These are phyloP conservation scores for Alviniconcha marisindica DNA, from an alignment of 1,140 invertebrate genomes.

Conservation along the genomic window DNA sequence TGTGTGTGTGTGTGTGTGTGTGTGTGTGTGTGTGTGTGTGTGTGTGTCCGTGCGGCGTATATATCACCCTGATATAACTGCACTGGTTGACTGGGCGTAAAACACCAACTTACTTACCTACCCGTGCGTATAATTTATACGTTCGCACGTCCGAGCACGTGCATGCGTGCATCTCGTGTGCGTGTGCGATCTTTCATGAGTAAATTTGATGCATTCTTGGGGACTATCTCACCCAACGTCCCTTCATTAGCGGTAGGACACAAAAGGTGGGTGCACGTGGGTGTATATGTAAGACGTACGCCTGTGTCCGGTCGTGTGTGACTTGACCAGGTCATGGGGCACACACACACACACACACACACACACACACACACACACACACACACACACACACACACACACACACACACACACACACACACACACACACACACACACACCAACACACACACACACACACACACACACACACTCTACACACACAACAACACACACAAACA, in stretches of 20 bases:
- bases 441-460: not conserved
- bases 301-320: not conserved
- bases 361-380: not conserved
- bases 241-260: too few relatives aligned
- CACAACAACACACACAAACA: too few relatives aligned
- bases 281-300: slow-evolving; percentile 8
- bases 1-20: too few relatives aligned
- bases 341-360: not conserved
- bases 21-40: too few relatives aligned
- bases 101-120: too few relatives aligned
- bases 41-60: too few relatives aligned
- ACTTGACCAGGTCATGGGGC: not conserved
- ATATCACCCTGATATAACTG: too few relatives aligned
- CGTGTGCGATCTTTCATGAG: not conserved
- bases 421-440: not conserved
- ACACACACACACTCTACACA: too few relatives aligned
- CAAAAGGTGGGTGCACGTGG: not conserved
- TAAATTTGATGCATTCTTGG: too few relatives aligned
- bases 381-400: not conserved
- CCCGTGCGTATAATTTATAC: too few relatives aligned
- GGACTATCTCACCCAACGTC: too few relatives aligned
- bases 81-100: too few relatives aligned
- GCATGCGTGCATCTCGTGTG: not conserved
- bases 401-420: not conserved
- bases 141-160: not conserved